Evolutionary conservation across 2,797 vertebrate genomes (phyloP).

Genomic region (Malacoctenus gilli): DNA sequence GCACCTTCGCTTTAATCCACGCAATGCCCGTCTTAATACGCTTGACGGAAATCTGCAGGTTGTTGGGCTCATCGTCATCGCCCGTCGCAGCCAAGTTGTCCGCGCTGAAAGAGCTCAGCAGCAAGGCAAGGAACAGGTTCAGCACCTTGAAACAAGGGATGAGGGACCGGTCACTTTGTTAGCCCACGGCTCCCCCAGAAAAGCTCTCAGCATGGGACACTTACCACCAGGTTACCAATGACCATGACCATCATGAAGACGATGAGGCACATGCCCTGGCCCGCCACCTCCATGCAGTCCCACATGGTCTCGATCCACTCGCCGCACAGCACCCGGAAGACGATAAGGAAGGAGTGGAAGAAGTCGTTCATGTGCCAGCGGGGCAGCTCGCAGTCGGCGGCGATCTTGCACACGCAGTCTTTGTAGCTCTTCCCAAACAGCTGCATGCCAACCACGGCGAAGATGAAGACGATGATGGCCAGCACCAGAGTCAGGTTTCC

Average conservation of each 20-base stretch:
- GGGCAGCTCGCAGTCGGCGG: conserved; percentile 87
- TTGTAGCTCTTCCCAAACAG: conserved; percentile 99
- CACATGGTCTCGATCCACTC: conserved; percentile 99
- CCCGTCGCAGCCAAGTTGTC: conserved; percentile 97
- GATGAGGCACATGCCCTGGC: conserved; percentile 96
- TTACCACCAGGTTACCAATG: conserved; percentile 98
- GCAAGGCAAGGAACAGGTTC: conserved; percentile 96
- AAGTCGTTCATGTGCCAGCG: conserved; percentile 99
- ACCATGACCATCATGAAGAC: conserved; percentile 99
- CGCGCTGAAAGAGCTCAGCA: conserved; percentile 98
- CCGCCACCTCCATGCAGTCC: conserved; percentile 99
- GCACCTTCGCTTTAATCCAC: conserved; percentile 87
- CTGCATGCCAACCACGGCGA: conserved; percentile 99
- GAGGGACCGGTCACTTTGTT: neutral
- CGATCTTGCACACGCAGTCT: conserved; percentile 98
- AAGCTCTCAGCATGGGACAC: conserved; percentile 53
- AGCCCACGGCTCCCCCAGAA: neutral
- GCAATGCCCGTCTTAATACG: conserved; percentile 95
- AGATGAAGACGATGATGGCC: conserved; percentile 99
- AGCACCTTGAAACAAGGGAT: conserved; percentile 83
- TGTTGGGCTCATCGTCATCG: conserved; percentile 97
- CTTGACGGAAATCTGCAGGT: conserved; percentile 95
- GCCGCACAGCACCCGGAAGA: conserved; percentile 97
- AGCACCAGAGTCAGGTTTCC: conserved; percentile 98
- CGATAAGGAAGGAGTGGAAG: conserved; percentile 98